Evolutionary conservation across 2,797 vertebrate species (phyloP), one percentile per base, ranked within the genome.

Genomic region (Phaenicophaeus curvirostris): DNA sequence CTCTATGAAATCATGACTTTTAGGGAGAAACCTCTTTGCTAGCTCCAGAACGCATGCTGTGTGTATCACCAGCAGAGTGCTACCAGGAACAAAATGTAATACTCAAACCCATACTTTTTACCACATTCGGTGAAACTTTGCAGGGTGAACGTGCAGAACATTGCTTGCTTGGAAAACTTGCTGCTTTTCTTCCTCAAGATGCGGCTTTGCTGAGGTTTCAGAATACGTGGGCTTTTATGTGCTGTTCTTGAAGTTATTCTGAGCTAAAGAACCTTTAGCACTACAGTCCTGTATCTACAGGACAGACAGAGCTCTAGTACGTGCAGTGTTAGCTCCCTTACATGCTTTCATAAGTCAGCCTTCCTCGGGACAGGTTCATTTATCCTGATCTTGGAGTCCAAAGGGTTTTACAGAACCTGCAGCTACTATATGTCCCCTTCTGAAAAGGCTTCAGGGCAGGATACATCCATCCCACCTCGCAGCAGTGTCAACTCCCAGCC

Each of bases 181-280:
- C 69, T 78, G 63, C 82, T 90, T 90, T 86, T 88, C 76, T 67
- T 86, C 50, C 41, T 85, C 59, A 79, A 90, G 79, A 54, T 48
- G 37, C 7, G 3, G 73, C 55, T 89, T 88, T 86, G 69, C 46
- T 35, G 48, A 66, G 44, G 62, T 44, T 89, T 89, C 72, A 11
- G 39, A 85, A 90, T 31, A 81, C 0, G 0, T 6, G 13, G 18
- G 44, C 41, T 91, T 93, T 90, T 23, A n/a, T 17, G n/a, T 59
- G 55, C 77, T 46, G 24, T 12, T 86, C 69, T 6, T 87, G 58
- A 79, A 86, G 51, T 51, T 91, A 87, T 81, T 91, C 79, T 91
- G 59, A 89, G 92, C 73, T 19, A 55, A 84, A 25, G n/a, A 76
- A 41, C 69, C 39, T 79, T 82, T 11, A 85, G 72, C 83, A 33